A percentile compares a stretch with the other conserved stretches of the same genome.
Evolutionary conservation across 2,797 vertebrate genomes (phyloP).

Genomic region (Pterois miles): DNA sequence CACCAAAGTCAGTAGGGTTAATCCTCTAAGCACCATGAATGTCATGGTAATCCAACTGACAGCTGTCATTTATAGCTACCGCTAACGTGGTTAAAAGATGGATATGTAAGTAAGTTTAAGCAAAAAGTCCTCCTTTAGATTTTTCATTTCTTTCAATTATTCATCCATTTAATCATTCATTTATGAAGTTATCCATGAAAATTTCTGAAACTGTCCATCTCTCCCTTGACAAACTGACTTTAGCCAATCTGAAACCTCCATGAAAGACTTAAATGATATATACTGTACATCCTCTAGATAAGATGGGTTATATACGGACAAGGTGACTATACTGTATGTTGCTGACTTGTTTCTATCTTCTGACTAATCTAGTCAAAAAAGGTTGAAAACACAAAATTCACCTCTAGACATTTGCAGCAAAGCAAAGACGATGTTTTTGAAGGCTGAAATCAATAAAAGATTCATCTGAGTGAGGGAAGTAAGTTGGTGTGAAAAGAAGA

Average conservation of each 20-base stretch:
- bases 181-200: neutral
- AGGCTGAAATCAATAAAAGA: constrained; percentile 65
- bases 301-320: neutral
- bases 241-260: neutral
- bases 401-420: constrained; percentile 16
- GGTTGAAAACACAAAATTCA: constrained; percentile 12
- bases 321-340: neutral
- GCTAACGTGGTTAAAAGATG: neutral
- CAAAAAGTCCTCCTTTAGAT: neutral
- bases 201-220: neutral
- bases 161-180: neutral
- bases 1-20: neutral
- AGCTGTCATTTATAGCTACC: too few relatives aligned
- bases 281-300: neutral
- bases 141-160: neutral
- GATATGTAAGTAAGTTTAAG: neutral
- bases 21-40: neutral
- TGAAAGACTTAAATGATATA: neutral
- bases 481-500: neutral
- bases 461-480: constrained; percentile 41
- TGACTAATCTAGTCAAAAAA: neutral
- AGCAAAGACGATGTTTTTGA: constrained; percentile 11
- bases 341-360: neutral
- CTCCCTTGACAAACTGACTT: neutral
- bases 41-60: neutral